These are phyloP conservation scores for Eospalax fontanierii DNA, from an alignment of 2,797 vertebrate genomes.

Conservation along the genomic window DNA sequence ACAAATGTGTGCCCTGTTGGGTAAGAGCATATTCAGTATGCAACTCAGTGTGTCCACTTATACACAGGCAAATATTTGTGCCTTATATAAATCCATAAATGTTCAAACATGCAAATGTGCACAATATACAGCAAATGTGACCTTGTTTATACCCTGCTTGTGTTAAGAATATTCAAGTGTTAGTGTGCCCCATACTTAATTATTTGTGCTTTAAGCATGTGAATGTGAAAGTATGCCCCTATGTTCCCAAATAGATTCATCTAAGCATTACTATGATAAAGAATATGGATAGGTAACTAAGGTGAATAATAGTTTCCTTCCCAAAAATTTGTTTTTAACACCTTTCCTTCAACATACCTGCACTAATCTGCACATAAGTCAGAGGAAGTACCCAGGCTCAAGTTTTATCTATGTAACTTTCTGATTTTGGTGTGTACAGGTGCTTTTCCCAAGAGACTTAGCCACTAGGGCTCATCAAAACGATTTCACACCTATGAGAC, in stretches of 20 bases:
- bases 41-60: background rate
- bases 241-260: background rate
- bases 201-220: background rate
- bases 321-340: slow-evolving; percentile 25
- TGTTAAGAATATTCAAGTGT: slow-evolving; percentile 28
- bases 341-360: slow-evolving; percentile 19
- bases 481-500: background rate
- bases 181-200: background rate
- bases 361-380: slow-evolving; percentile 35
- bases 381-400: background rate
- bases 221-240: background rate
- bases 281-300: background rate
- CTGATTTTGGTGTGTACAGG: slow-evolving; percentile 9
- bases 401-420: slow-evolving; percentile 44
- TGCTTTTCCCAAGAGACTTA: slow-evolving; percentile 47
- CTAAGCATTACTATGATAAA: background rate
- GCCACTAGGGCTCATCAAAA: background rate
- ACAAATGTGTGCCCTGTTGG: background rate
- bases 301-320: background rate
- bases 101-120: slow-evolving; percentile 38
- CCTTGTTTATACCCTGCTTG: background rate
- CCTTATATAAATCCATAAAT: slow-evolving; percentile 5
- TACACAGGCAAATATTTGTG: background rate
- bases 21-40: background rate
- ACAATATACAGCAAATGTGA: background rate